Conservation (phyloP, 2,113 vertebrate species). For the Bubo blakistoni region DNA sequence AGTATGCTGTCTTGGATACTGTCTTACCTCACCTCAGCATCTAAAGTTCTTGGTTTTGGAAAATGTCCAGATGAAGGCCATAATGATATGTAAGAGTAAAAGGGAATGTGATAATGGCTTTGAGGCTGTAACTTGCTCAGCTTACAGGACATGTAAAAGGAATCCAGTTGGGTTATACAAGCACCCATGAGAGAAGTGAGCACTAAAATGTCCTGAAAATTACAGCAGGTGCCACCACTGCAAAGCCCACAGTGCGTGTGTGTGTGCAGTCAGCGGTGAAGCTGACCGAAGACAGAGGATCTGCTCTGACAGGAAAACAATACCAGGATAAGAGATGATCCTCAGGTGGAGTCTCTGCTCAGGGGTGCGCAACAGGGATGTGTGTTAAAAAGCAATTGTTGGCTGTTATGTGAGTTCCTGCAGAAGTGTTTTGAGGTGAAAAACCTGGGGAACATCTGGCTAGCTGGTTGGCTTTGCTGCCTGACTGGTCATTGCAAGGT, state of each 20-base stretch:
- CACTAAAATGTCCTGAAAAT: not conserved
- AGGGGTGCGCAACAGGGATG: not conserved
- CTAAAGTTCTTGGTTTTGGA: not conserved
- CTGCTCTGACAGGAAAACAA: not conserved
- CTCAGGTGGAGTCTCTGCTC: not conserved
- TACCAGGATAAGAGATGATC: not conserved
- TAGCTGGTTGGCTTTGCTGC: not conserved
- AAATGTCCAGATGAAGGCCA: not conserved
- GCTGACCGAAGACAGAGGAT: not conserved
- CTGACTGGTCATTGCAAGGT: not conserved
- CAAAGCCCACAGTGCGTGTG: not conserved
- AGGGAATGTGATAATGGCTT: not conserved
- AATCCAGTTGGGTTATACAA: not conserved
- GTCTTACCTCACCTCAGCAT: not conserved
- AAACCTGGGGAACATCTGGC: not conserved
- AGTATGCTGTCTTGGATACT: not conserved
- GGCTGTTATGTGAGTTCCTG: not conserved
- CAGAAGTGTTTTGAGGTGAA: not conserved
- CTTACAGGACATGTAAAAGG: rapidly evolving
- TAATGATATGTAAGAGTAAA: not conserved
- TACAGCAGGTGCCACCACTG: not conserved
- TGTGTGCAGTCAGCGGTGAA: not conserved
- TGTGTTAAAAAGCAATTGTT: not conserved
- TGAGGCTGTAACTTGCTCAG: not conserved
- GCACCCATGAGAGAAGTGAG: not conserved